Base-by-base conservation (phyloP, 1,140 invertebrate genomes). In the Chelonus insularis region DNA sequence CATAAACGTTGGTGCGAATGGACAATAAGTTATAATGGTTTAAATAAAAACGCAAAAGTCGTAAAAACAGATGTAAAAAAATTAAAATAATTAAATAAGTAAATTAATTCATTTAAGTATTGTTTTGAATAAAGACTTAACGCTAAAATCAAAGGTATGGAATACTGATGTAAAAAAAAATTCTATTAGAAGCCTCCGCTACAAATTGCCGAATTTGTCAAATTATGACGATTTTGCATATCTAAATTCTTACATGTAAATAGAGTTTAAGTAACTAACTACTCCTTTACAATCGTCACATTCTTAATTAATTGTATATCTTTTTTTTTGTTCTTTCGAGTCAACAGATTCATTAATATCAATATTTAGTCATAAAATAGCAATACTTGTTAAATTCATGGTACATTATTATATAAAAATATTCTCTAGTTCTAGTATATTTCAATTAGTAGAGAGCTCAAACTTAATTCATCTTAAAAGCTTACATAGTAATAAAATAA, bases 391-490 rank as follows among this genome's bases (percentile, higher is more conserved):
- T 73, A 67, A 71, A 67, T 74, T 74, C 66, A 66, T 69, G 47
- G 51, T 75, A 73, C 68, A 72, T 81, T 79, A 79, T 71, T 16
- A 45, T 16, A 21, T 56, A 25, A 73, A 79, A 81, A 79, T 78
- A 81, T 77, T 63, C 65, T 77, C 69, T 77, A 75, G n/a, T n/a
- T n/a, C n/a, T n/a, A 57, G 63, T 54, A 57, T 59, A 72, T 72
- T 71, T 73, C 69, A 69, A 75, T 77, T 79, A 74, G 70, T 75
- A 77, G 73, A 79, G 77, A 80, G 76, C 75, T 77, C 71, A 65
- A 73, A 70, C 34, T 12, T n/a, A 41, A 52, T 41, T 39, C n/a
- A 12, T 39, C n/a, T 52, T 54, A 39, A 51, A 23, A 9, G 1
- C 18, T 34, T 60, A 54, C 23, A 68, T 66, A 67, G 54, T 65